These are phyloP conservation scores for Zaprionus gabonicus DNA, from an alignment of 1,140 invertebrate genomes.

Conservation along the genomic window DNA sequence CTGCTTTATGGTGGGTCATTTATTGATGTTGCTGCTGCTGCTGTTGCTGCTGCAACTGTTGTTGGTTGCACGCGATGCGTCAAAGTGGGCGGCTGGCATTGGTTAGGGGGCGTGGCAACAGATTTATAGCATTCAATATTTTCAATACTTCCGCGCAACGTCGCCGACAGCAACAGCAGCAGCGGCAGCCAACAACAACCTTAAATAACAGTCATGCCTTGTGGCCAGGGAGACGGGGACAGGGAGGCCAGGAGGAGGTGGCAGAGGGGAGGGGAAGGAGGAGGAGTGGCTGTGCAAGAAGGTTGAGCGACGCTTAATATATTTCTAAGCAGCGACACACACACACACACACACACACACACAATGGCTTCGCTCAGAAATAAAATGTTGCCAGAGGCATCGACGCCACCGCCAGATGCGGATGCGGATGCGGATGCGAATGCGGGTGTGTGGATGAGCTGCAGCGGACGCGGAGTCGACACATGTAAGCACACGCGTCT, in stretches of 20 bases:
- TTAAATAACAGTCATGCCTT: conserved; percentile 1
- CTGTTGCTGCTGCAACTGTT: neutral
- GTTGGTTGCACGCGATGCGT: conserved; percentile 4
- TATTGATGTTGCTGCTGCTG: neutral
- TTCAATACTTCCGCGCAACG: conserved; percentile 6
- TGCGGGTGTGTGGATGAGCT: conserved; percentile 70
- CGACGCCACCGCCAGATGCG: conserved; percentile 31
- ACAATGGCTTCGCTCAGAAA: conserved; percentile 36
- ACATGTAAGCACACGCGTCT: conserved; percentile 60
- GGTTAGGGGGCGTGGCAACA: neutral
- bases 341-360: neutral
- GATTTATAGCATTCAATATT: conserved; percentile 8
- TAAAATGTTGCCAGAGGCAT: conserved; percentile 66
- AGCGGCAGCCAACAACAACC: neutral
- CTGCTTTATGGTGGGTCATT: conserved; percentile 5
- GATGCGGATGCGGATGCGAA: conserved; percentile 28
- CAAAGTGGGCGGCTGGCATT: neutral
- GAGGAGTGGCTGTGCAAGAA: neutral
- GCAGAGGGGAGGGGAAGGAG: neutral
- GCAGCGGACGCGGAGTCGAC: conserved; percentile 64
- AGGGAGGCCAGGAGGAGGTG: neutral
- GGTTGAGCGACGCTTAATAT: conserved; percentile 39
- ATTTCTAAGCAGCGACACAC: conserved; percentile 66
- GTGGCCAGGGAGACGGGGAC: neutral
- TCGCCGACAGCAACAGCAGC: neutral